A percentile compares a stretch with the other conserved stretches of the same genome.
Evolutionary conservation across 2,888 invertebrate genomes (phyloP).

Genomic region (Erpobdella octoculata): DNA sequence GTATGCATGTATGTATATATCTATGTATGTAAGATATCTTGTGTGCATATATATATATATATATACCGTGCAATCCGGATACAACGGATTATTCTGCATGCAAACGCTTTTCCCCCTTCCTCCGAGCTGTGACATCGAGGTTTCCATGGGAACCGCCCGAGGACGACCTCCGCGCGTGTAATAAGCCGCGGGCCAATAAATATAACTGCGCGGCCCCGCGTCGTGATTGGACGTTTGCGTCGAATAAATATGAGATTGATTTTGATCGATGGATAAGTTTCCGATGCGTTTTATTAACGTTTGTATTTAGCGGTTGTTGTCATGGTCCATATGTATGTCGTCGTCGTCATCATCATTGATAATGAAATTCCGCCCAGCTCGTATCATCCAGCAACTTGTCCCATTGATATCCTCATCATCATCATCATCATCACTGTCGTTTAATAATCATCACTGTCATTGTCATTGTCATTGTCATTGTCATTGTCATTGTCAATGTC

Average conservation of each 20-base stretch:
- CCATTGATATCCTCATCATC: background rate
- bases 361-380: background rate
- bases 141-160: no score
- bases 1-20: no score
- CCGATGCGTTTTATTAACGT: no score
- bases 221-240: background rate
- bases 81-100: no score
- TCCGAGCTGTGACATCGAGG: no score
- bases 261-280: no score
- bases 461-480: background rate
- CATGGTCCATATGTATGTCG: background rate
- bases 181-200: no score
- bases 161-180: no score
- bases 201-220: background rate
- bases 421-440: slow-evolving; percentile 1
- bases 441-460: slow-evolving; percentile 8
- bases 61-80: no score
- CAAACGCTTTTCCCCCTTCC: no score
- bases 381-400: background rate
- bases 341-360: background rate
- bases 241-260: background rate
- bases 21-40: no score
- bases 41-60: no score
- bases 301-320: background rate
- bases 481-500: background rate